Base-by-base conservation (phyloP, 2,797 vertebrate species). In the Ataeniobius toweri region DNA sequence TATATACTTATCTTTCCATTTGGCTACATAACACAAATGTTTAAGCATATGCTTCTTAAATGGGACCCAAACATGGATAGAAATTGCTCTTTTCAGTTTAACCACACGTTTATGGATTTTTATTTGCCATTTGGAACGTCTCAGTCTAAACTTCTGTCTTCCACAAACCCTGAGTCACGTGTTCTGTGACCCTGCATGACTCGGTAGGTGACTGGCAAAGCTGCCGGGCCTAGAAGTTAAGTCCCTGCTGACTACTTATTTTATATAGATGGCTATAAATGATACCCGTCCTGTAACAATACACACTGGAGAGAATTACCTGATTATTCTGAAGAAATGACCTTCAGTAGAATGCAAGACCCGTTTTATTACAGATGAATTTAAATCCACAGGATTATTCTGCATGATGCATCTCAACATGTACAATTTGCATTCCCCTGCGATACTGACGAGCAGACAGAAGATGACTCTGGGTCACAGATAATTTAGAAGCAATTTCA, bases 401-500 rank as follows among this genome's bases (percentile, higher is more conserved):
- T 55, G 18, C 46, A 8, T 10, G 39, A 10, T 71, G 28, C 5
- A 59, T n/a, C 41, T 80, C 18, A 41, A 8, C 36, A 14, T 12
- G 59, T 8, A 75, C 7, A 44, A 58, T 53, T 80, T 46, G 44
- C 68, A 5, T 74, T 71, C 44, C 6, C 36, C 13, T 79, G 81
- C 76, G 41, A 79, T 8, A 78, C 81, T 73, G 46, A 31, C 28
- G 24, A 39, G 28, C 59, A 8, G 46, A 53, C 28, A 5, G 0
- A 14, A 22, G 71, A 74, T 75, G 46, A 81, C 73, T 69, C 79
- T 70, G 74, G 56, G 20, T 31, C 59, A 20, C 58, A 80, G 53
- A 82, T 73, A 53, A 76, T 88, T 88, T 79, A 24, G 61, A 88
- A 72, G 76, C 71, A 48, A 88, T 89, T 84, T 83, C 2, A 82